phyloP scores from a whole-genome alignment of 2,797 vertebrate species.

The Phylloscopus collybita region DNA sequence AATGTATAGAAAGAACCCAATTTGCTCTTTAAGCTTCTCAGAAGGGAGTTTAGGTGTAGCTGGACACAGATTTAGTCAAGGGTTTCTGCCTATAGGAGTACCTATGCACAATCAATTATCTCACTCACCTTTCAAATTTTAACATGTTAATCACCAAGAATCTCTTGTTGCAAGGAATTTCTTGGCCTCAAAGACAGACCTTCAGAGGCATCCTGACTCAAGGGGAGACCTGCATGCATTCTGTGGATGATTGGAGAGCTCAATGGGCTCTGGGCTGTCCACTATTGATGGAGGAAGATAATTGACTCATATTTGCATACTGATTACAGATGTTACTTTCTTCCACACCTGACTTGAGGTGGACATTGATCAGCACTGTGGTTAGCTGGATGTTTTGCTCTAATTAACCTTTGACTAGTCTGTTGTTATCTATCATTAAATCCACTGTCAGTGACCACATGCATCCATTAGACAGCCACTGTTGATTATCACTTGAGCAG shows the following conservation, averaged over 20 bases:
- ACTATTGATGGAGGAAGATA: neutral
- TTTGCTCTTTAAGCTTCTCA: neutral
- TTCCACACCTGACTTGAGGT: neutral
- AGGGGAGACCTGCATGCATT: neutral
- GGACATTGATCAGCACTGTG: neutral
- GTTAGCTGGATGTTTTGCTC: neutral
- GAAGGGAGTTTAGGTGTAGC: neutral
- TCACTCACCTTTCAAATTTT: neutral
- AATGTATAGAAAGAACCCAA: neutral
- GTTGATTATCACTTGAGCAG: neutral
- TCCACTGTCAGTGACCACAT: neutral
- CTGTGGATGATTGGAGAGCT: neutral
- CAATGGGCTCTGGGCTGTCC: neutral
- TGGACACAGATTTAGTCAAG: neutral
- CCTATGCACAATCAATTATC: neutral
- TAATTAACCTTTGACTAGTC: neutral
- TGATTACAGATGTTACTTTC: neutral
- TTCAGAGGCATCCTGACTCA: neutral
- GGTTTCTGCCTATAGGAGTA: neutral
- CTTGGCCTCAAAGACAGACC: neutral
- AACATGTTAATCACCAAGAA: neutral
- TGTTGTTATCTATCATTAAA: neutral
- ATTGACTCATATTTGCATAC: neutral
- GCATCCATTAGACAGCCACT: neutral
- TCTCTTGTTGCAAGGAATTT: neutral